phyloP scores from a whole-genome alignment of 2,113 vertebrate genomes.

The Prionailurus bengalensis region DNA sequence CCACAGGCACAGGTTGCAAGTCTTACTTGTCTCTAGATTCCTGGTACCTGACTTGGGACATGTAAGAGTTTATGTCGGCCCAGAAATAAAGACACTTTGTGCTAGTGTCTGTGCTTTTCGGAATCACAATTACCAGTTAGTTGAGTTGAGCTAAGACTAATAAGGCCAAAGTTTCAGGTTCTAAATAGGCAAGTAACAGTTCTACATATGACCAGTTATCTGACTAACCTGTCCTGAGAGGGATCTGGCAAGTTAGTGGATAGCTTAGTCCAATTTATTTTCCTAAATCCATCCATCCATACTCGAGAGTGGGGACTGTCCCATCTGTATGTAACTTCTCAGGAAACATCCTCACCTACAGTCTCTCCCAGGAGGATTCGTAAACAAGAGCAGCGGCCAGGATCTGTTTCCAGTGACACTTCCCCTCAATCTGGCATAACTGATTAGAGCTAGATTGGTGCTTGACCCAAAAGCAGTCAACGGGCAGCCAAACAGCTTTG shows the following conservation, averaged over 20 bases:
- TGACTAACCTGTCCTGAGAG: not conserved
- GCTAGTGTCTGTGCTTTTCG: not conserved
- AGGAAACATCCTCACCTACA: not conserved
- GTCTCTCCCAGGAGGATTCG: not conserved
- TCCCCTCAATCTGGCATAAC: not conserved
- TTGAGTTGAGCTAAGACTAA: not conserved
- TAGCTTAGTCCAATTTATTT: not conserved
- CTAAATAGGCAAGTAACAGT: not conserved
- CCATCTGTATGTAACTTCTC: not conserved
- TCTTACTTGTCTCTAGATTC: constrained; percentile 50
- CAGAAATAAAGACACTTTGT: constrained; percentile 57
- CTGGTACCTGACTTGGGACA: not conserved
- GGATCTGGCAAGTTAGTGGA: not conserved
- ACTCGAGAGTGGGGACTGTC: not conserved
- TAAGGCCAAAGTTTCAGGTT: not conserved
- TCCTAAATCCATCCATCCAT: not conserved
- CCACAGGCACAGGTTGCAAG: not conserved
- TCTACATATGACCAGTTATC: not conserved
- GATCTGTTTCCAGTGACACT: not conserved
- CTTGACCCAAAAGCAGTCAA: not conserved
- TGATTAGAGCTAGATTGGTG: not conserved
- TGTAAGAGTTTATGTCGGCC: not conserved
- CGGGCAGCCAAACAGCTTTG: not conserved
- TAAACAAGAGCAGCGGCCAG: not conserved
- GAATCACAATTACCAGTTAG: not conserved